These are phyloP conservation scores for Poeciliopsis occidentalis DNA, from an alignment of 2,113 vertebrate species.

Conservation along the genomic window DNA sequence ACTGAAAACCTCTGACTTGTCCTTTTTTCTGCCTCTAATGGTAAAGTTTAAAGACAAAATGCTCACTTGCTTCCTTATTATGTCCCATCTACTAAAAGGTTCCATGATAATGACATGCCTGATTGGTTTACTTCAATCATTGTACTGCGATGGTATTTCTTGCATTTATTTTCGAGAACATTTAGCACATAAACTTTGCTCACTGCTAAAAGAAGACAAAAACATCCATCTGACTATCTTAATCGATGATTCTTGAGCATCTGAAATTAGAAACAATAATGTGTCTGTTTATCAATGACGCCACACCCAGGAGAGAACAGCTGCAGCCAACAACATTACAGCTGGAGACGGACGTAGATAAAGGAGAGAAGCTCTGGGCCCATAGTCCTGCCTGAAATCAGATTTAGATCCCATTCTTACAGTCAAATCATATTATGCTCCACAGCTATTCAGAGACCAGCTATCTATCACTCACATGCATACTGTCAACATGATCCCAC, in stretches of 20 bases:
- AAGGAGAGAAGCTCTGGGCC: constrained; percentile 68
- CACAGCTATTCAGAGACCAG: constrained; percentile 60
- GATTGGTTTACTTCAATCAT: too few relatives aligned
- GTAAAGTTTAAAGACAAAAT: neutral
- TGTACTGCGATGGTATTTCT: too few relatives aligned
- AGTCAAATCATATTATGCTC: constrained; percentile 70
- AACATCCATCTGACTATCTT: neutral
- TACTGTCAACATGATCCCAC: constrained; percentile 58
- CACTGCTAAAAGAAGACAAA: neutral
- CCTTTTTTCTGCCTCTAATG: too few relatives aligned
- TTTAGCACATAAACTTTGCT: too few relatives aligned
- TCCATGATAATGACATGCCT: neutral
- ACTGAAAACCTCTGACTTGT: too few relatives aligned
- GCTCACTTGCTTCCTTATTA: neutral
- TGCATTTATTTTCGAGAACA: too few relatives aligned
- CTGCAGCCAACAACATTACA: constrained; percentile 59
- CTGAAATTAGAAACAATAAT: constrained; percentile 48
- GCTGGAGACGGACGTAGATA: constrained; percentile 53
- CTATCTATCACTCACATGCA: constrained; percentile 62
- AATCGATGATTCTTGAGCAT: neutral
- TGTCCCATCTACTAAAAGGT: neutral
- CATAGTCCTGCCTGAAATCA: constrained; percentile 61
- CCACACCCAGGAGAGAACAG: constrained; percentile 56
- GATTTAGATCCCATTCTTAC: constrained; percentile 72
- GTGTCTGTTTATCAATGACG: constrained; percentile 50